phyloP scores from a whole-genome alignment of 2,888 invertebrate species.

The Leucophenga maculata region DNA sequence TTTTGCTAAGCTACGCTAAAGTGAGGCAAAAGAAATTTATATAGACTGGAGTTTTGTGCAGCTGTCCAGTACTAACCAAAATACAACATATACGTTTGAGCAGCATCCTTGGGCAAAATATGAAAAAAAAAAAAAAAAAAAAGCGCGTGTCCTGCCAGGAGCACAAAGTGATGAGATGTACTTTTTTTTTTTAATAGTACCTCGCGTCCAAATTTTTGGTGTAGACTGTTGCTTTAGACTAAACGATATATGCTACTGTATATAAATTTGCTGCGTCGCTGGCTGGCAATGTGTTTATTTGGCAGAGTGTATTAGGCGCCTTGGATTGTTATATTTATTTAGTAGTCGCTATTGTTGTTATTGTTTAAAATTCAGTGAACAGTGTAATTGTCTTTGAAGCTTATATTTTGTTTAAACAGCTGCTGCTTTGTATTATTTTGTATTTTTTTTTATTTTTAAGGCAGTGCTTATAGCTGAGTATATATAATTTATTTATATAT shows the following conservation, averaged over 20 bases:
- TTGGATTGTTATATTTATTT: background rate
- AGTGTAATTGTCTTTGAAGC: constrained; percentile 19
- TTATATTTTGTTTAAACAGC: constrained; percentile 2
- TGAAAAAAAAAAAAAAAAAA: constrained; percentile 10
- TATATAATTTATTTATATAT: background rate
- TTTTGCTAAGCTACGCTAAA: background rate
- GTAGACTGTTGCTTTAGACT: background rate
- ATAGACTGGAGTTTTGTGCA: too few species aligned
- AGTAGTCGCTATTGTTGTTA: background rate
- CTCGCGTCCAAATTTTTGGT: background rate
- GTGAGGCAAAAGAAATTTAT: too few species aligned
- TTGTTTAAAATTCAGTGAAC: constrained; percentile 21
- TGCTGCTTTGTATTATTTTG: background rate
- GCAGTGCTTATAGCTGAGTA: background rate
- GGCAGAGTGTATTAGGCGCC: background rate
- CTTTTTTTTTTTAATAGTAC: background rate
- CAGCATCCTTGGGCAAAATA: background rate
- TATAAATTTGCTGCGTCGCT: background rate
- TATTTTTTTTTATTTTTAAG: background rate
- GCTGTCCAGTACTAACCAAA: too few species aligned
- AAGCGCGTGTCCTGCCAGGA: too few species aligned
- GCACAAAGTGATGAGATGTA: too few species aligned
- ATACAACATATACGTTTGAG: too few species aligned
- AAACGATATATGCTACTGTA: too few species aligned
- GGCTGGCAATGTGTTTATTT: background rate